phyloP scores from a whole-genome alignment of 2,113 vertebrate species.

The Gambusia holbrooki region DNA sequence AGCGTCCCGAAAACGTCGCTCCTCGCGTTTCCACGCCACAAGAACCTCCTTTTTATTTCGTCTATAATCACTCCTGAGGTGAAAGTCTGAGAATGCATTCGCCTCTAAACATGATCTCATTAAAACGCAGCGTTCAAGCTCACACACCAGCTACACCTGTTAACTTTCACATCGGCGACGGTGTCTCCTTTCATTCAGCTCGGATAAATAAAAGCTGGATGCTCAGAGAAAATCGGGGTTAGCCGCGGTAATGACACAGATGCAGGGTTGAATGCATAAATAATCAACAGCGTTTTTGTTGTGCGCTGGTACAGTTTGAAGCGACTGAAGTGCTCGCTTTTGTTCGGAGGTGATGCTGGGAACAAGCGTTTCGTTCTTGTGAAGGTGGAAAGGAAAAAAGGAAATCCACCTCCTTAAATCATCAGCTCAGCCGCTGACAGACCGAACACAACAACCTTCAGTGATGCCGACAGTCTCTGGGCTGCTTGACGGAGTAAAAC shows the following conservation, averaged over 20 bases:
- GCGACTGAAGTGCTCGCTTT: background rate
- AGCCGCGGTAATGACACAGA: slow-evolving; percentile 21
- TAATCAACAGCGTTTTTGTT: slow-evolving; percentile 1
- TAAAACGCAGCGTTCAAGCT: slow-evolving; percentile 28
- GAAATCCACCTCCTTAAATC: background rate
- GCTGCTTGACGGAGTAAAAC: background rate
- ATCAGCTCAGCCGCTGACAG: background rate
- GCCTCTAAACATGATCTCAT: slow-evolving; percentile 29
- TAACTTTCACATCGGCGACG: slow-evolving; percentile 9
- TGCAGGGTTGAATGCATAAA: slow-evolving; percentile 15
- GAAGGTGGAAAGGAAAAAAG: background rate
- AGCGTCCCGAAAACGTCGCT: background rate
- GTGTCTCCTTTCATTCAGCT: slow-evolving; percentile 13
- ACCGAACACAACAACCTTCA: background rate
- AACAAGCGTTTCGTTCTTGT: background rate
- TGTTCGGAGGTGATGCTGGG: background rate
- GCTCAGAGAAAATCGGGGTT: slow-evolving; percentile 17
- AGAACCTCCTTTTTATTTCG: background rate
- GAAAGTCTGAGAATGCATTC: background rate
- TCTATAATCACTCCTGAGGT: background rate
- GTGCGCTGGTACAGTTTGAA: background rate
- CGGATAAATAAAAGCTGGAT: slow-evolving; percentile 14
- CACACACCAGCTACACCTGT: slow-evolving; percentile 5
- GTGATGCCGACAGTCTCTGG: background rate
- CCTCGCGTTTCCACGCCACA: background rate